Evolutionary conservation across 2,888 invertebrate genomes (phyloP), one percentile per base, ranked within the genome.

Genomic region (Philonicus albiceps): DNA sequence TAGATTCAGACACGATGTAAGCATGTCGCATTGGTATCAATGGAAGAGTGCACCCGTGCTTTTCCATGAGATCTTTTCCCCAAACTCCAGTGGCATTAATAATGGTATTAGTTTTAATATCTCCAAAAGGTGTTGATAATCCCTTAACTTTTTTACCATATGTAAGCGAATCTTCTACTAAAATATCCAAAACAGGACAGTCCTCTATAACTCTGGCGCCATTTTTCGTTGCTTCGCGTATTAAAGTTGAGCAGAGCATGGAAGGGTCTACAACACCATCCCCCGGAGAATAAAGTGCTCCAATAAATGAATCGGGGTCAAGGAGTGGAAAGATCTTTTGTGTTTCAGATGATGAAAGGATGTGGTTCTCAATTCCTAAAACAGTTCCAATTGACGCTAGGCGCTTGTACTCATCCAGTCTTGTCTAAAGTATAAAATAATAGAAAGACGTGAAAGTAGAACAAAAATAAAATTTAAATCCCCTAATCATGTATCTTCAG

Each of bases 231-330:
- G 97, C 96, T n/a, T 94, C 95, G 91, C 95, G 95, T 0, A 95
- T 94, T 16, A 98, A 93, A 0, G 97, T 96, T 27, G 94, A 93
- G 89, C 97, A 96, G 53, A 96, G 94, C 94, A 96, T 96, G 0
- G 96, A 94, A 0, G 98, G 97, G 91, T 98, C 98, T 43, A 98
- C 95, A 8, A 95, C 95, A 2, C 98, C 98, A 91, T 98, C 97
- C 13, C 95, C 94, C 0, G 97, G 96, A 1, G 95, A 95, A 90
- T 96, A 96, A 1, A 98, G 92, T 0, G 97, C 95, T 89, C 96
- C 97, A 89, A 94, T 93, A 89, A 98, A 95, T 5, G 95, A 94
- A 19, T 94, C 93, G 0, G 95, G 95, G 90, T 97, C 95, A 88
- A 98, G 91, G 16, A 97, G 93, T 0, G 97, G 96, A 90, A 96